Conservation (phyloP, 1,140 invertebrate species). For the Vanessa atalanta region DNA sequence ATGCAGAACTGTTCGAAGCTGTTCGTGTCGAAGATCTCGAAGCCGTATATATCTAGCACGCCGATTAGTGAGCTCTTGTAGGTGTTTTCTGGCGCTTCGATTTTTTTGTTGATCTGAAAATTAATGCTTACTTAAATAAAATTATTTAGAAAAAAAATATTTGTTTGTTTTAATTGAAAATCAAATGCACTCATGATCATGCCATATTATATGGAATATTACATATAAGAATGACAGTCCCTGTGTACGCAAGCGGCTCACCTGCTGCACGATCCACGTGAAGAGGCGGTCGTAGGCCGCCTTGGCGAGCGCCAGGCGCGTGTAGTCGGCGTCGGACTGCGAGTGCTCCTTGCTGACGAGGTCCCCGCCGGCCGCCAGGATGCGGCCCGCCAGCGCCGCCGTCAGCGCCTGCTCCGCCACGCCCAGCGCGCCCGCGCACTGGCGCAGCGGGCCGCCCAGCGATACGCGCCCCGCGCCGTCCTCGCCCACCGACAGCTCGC, state of each 20-base stretch:
- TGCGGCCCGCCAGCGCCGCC: slow-evolving; percentile 89
- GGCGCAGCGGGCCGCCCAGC: slow-evolving; percentile 55
- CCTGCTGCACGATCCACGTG: slow-evolving; percentile 92
- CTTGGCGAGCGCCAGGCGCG: slow-evolving; percentile 96
- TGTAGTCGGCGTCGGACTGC: slow-evolving; percentile 91
- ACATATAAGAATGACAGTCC: neutral
- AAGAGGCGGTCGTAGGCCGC: slow-evolving; percentile 96
- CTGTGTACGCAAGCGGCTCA: slow-evolving; percentile 14
- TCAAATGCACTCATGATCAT: no score
- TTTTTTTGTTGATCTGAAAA: slow-evolving; percentile 90
- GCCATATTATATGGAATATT: no score
- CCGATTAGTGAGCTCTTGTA: slow-evolving; percentile 94
- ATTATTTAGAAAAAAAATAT: no score
- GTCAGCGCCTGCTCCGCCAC: slow-evolving; percentile 88
- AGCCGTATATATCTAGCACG: slow-evolving; percentile 98
- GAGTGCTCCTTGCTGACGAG: slow-evolving; percentile 96
- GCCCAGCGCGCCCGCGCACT: slow-evolving; percentile 81
- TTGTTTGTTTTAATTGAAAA: no score
- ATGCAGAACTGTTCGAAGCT: slow-evolving; percentile 98
- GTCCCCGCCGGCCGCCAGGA: slow-evolving; percentile 96
- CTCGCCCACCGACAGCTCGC: slow-evolving; percentile 69
- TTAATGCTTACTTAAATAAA: no score
- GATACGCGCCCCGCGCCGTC: slow-evolving; percentile 50
- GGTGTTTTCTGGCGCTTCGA: slow-evolving; percentile 84
- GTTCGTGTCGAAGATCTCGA: slow-evolving; percentile 97